phyloP scores from a whole-genome alignment of 2,888 invertebrate species.

The Eubasilissa splendida region DNA sequence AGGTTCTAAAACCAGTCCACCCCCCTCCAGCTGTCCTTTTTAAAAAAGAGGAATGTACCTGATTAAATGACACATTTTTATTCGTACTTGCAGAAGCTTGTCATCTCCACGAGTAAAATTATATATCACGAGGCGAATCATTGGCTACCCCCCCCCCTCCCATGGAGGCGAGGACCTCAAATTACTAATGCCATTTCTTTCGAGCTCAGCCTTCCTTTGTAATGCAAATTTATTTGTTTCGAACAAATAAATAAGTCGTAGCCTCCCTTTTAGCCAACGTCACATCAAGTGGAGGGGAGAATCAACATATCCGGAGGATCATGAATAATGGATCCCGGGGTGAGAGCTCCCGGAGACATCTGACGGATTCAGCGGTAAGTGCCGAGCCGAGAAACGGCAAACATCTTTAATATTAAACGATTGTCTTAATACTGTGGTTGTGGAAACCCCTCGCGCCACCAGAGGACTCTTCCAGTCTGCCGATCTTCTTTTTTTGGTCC shows the following conservation, averaged over 20 bases:
- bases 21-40: no score
- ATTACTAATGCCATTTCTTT: constrained; percentile 8
- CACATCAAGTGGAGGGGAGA: constrained; percentile 41
- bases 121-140: no score
- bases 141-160: no score
- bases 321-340: constrained; percentile 52
- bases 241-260: constrained; percentile 55
- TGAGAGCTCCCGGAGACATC: constrained; percentile 43
- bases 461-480: no score
- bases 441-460: no score
- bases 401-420: constrained; percentile 42
- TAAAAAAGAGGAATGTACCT: no score
- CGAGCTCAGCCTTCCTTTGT: constrained; percentile 34
- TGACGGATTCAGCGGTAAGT: constrained; percentile 51
- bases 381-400: constrained; percentile 42
- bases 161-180: no score
- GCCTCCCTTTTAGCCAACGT: constrained; percentile 46
- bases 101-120: no score
- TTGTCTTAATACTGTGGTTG: neutral
- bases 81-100: no score
- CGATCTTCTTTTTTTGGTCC: no score
- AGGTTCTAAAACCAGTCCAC: no score
- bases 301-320: constrained; percentile 54
- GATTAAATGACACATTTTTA: no score
- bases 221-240: constrained; percentile 56